phyloP scores from a whole-genome alignment of 2,888 invertebrate species.

The Drosophila stalkeri region DNA sequence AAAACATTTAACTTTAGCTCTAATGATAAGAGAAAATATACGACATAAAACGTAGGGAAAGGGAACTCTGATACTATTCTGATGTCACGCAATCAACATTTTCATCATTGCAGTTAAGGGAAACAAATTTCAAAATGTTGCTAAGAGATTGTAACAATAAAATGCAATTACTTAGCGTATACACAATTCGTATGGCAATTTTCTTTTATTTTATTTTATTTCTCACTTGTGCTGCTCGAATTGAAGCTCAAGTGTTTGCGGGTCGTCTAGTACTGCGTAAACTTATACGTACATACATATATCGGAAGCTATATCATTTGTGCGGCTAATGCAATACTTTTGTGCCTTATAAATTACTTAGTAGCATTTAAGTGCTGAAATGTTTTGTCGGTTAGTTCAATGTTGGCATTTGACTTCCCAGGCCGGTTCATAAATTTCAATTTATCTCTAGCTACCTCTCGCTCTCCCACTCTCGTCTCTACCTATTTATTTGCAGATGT shows the following conservation, averaged over 20 bases:
- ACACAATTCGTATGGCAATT: slow-evolving; percentile 1
- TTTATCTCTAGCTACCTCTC: slow-evolving; percentile 60
- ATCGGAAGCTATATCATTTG: slow-evolving; percentile 50
- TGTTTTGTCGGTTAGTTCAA: slow-evolving; percentile 52
- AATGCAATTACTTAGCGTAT: slow-evolving; percentile 10
- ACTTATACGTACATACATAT: slow-evolving; percentile 17
- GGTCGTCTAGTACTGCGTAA: slow-evolving; percentile 5
- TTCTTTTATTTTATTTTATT: not conserved
- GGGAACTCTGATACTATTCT: too few species aligned
- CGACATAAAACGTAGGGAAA: too few species aligned
- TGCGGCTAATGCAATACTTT: slow-evolving; percentile 50
- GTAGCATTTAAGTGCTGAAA: slow-evolving; percentile 62
- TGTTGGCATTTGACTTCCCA: slow-evolving; percentile 57
- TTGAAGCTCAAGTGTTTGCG: slow-evolving; percentile 24
- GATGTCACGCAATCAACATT: too few species aligned
- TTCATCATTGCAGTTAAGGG: not conserved
- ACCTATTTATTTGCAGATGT: slow-evolving; percentile 68
- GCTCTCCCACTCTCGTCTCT: not conserved
- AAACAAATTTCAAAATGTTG: not conserved
- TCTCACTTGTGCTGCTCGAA: slow-evolving; percentile 21
- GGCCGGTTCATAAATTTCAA: slow-evolving; percentile 70
- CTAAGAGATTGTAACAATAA: not conserved
- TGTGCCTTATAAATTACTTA: slow-evolving; percentile 68
- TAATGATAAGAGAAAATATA: too few species aligned
- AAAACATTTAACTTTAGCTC: too few species aligned